Evolutionary conservation across 1,140 invertebrate species (phyloP), one percentile per base, ranked within the genome.

Genomic region (Holcopasites calliopsidis): DNA sequence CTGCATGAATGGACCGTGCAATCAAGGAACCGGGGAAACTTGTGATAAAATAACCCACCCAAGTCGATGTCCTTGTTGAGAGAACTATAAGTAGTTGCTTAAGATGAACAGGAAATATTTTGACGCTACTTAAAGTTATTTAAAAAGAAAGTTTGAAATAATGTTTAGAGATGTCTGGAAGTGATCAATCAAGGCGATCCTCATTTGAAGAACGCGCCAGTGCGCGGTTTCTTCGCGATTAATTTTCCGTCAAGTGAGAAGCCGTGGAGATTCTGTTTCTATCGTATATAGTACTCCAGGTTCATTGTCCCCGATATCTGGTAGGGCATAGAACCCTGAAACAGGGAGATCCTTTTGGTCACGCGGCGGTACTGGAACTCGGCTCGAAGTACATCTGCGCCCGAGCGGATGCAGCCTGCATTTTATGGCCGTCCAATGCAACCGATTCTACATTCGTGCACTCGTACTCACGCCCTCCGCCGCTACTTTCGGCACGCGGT

Each of bases 341-440:
- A 84, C 65, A 75, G 38, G 75, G 76, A 65, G 77, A 83, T 70
- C 77, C 80, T 83, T 76, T 62, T 79, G 65, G 58, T 82, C 65
- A 57, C 44, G 68, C 80, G 60, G 61, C 44, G 71, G 74, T 77
- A 62, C 64, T 69, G 77, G 79, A 81, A 66, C 71, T 72, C 72
- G 76, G 49, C 72, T 77, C 60, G 76, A 77, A 77, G 83, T 83
- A 89, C 90, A 91, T 91, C 90, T 91, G 90, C 90, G 86, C 76
- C n/a, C 76, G 73, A 88, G 80, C 90, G 90, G 90, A 91, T 90
- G 90, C 90, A 90, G 88, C 76, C 90, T 91, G 90, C 90, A 90
- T 87, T 90, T 90, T 90, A 90, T 86, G 88, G 78, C 77, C 86
- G 86, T 83, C 88, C 86, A 85, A 85, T 90, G 85, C 87, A 88